Percentiles rank a stretch among this genome's conserved stretches.
Conservation (phyloP, 2,888 invertebrate genomes). For the Drosophila greeni region DNA sequence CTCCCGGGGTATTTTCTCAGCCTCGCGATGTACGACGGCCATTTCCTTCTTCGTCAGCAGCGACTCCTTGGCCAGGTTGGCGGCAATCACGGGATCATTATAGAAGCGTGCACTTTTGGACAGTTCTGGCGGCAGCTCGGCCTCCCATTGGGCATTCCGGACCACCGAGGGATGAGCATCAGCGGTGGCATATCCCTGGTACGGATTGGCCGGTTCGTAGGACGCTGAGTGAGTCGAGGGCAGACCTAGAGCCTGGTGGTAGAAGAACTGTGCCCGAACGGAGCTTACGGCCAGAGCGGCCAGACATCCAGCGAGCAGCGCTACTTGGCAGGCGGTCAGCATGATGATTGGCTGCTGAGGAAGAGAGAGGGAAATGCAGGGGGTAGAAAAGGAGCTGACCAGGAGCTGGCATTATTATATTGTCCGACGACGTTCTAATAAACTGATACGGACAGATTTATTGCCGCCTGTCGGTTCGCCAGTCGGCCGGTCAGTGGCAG, state of each 20-base stretch:
- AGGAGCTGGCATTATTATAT: conserved; percentile 35
- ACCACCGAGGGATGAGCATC: conserved; percentile 86
- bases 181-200: conserved; percentile 65
- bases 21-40: conserved; percentile 87
- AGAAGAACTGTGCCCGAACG: conserved; percentile 67
- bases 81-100: conserved; percentile 86
- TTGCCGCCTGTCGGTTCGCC: conserved; percentile 36
- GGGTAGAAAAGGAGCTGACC: conserved; percentile 6
- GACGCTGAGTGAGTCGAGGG: conserved; percentile 26
- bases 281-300: conserved; percentile 16
- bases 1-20: conserved; percentile 88
- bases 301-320: conserved; percentile 46
- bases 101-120: conserved; percentile 83
- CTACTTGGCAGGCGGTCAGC: conserved; percentile 52
- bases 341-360: conserved; percentile 48
- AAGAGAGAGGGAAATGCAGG: neutral
- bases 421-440: conserved; percentile 52
- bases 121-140: conserved; percentile 85
- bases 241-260: conserved; percentile 58
- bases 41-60: conserved; percentile 89
- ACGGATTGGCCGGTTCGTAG: conserved; percentile 50
- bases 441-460: conserved; percentile 64
- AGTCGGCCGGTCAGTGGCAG: conserved; percentile 52
- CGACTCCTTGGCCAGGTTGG: conserved; percentile 87
- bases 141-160: conserved; percentile 85